Base-by-base conservation (phyloP, 2,888 invertebrate genomes). In the Leptopilina syphax region DNA sequence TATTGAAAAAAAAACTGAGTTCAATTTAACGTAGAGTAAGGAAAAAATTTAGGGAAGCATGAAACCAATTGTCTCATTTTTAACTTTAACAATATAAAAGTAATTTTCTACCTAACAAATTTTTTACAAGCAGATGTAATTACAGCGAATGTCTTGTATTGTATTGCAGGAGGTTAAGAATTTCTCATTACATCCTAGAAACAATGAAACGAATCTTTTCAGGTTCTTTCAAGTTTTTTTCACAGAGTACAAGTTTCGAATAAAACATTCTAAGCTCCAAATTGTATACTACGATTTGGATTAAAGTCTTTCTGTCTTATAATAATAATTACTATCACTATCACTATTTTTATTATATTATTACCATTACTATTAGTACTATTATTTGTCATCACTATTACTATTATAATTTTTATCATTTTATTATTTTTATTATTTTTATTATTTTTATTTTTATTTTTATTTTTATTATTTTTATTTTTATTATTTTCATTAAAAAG, bases 101-200 rank as follows among this genome's bases (percentile, higher is more conserved):
- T 70, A 54, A 57, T 73, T 73, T 73, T 57, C 70, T n/a, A 57
- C 73, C 27, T 54, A 50, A 70, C 12, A 34, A 54, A 54, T 57
- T 73, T 73, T 57, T 27, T 9, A 54, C 27, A 27, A 34, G 34
- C 57, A 73, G 57, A 57, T 34, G 73, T 73, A 73, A 73, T 73
- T 73, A 73, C 54, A 73, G 57, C 57, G 34, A 73, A 73, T 73
- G 27, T 73, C 57, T 73, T 73, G 54, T 54, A 73, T 73, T 73
- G 73, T 57, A 57, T 73, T 73, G 27, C 10, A 73, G 34, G 54
- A 13, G 73, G 57, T 73, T 57, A 73, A 73, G 57, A 73, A 73
- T 73, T 73, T 73, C 57, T 54, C 57, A 57, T 73, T 73, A 57
- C 73, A 27, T 73, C 34, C 9, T 57, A 54, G 54, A 73, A 73